phyloP scores from a whole-genome alignment of 2,113 vertebrate genomes.

The Ictidomys tridecemlineatus region DNA sequence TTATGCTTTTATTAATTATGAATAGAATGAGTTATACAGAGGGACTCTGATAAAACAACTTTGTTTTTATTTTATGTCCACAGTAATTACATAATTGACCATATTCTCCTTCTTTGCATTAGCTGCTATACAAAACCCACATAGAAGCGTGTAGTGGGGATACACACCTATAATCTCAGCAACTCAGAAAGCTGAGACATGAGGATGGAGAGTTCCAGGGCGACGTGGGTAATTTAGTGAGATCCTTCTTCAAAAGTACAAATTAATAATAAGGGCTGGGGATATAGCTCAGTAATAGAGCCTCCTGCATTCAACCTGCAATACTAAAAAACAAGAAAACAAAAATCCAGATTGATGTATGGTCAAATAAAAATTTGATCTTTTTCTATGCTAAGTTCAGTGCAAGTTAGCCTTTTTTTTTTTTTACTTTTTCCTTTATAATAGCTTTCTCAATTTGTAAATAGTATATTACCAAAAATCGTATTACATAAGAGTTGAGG shows the following conservation, averaged over 20 bases:
- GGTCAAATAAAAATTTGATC: not conserved
- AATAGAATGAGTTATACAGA: not conserved
- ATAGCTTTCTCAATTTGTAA: not conserved
- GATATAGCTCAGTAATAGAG: too few relatives aligned
- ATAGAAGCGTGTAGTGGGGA: not conserved
- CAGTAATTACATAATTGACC: not conserved
- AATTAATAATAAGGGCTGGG: too few relatives aligned
- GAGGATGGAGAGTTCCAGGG: too few relatives aligned
- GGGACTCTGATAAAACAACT: not conserved
- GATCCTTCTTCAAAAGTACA: too few relatives aligned
- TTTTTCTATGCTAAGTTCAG: not conserved
- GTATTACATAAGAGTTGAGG: not conserved
- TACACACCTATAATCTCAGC: too few relatives aligned
- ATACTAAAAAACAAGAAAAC: too few relatives aligned
- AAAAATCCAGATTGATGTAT: not conserved
- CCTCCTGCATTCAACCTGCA: too few relatives aligned
- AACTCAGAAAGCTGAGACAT: too few relatives aligned
- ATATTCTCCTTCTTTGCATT: not conserved
- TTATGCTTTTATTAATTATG: not conserved
- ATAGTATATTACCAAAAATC: not conserved
- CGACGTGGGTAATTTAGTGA: too few relatives aligned
- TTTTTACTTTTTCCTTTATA: not conserved
- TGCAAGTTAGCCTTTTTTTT: not conserved
- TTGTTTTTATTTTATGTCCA: conserved; percentile 6
- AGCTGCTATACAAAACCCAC: not conserved